These are phyloP conservation scores for Cistogaster globosa DNA, from an alignment of 2,888 invertebrate genomes.

Conservation along the genomic window DNA sequence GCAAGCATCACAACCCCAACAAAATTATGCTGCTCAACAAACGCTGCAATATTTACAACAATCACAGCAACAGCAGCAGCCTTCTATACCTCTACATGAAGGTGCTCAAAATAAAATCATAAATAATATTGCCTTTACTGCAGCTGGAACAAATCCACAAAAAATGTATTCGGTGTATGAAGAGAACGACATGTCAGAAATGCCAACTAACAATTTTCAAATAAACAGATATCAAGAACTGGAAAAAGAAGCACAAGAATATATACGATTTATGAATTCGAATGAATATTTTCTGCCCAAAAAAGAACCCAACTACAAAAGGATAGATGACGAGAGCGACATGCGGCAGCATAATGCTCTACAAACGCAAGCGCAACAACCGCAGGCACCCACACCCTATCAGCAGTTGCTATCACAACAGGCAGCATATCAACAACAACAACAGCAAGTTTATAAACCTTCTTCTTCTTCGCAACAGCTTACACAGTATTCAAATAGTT, in stretches of 20 bases:
- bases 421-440: slow-evolving; percentile 11
- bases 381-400: slow-evolving; percentile 34
- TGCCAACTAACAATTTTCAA: slow-evolving; percentile 63
- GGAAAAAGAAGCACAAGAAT: slow-evolving; percentile 79
- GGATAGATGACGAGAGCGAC: slow-evolving; percentile 77
- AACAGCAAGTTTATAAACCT: slow-evolving; percentile 28
- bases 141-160: slow-evolving; percentile 28
- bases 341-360: slow-evolving; percentile 70
- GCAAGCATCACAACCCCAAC: slow-evolving; percentile 42
- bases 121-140: slow-evolving; percentile 38
- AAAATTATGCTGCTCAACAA: slow-evolving; percentile 62
- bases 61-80: slow-evolving; percentile 54
- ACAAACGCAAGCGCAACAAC: slow-evolving; percentile 61
- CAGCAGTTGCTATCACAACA: slow-evolving; percentile 13
- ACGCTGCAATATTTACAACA: slow-evolving; percentile 60
- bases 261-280: slow-evolving; percentile 81
- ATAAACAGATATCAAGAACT: slow-evolving; percentile 62
- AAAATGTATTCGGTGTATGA: slow-evolving; percentile 76
- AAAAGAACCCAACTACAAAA: slow-evolving; percentile 79
- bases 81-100: slow-evolving; percentile 62
- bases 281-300: slow-evolving; percentile 81
- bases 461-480: background rate
- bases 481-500: slow-evolving; percentile 40
- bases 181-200: slow-evolving; percentile 75
- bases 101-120: slow-evolving; percentile 12